Conservation (phyloP, 1,140 invertebrate species). For the Andrena cerasifolii region DNA sequence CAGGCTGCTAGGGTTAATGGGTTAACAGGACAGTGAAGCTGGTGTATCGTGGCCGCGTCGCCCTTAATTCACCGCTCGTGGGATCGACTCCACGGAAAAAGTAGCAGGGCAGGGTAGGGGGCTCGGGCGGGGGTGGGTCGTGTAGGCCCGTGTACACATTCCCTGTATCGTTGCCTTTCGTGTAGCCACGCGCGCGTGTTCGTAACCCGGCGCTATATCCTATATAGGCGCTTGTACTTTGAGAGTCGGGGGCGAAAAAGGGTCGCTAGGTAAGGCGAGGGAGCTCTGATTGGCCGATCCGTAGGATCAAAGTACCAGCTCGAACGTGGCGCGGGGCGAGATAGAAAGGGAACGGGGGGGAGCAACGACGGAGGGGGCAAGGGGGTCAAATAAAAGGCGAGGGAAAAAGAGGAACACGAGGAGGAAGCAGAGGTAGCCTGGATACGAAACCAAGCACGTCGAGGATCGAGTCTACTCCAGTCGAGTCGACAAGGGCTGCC, state of each 20-base stretch:
- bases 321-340: too few relatives aligned
- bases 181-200: constrained; percentile 15
- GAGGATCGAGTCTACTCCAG: constrained; percentile 57
- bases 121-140: background rate
- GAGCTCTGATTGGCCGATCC: constrained; percentile 29
- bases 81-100: constrained; percentile 49
- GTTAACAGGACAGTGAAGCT: constrained; percentile 68
- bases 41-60: constrained; percentile 59
- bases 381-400: background rate
- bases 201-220: constrained; percentile 2
- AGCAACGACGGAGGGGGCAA: too few relatives aligned
- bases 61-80: constrained; percentile 68
- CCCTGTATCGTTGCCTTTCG: background rate
- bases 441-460: constrained; percentile 57
- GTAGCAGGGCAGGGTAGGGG: too few relatives aligned
- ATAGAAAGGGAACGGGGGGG: background rate
- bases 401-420: background rate
- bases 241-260: constrained; percentile 27
- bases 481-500: constrained; percentile 63
- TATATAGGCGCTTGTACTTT: constrained; percentile 8
- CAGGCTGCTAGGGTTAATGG: constrained; percentile 66
- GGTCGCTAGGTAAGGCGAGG: constrained; percentile 1
- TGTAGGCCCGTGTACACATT: constrained; percentile 33
- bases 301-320: constrained; percentile 1
- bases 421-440: constrained; percentile 15